Percentiles rank a stretch among this genome's conserved stretches.
These are phyloP conservation scores for Digitonthophagus gazella DNA, from an alignment of 2,888 invertebrate genomes.

Conservation along the genomic window DNA sequence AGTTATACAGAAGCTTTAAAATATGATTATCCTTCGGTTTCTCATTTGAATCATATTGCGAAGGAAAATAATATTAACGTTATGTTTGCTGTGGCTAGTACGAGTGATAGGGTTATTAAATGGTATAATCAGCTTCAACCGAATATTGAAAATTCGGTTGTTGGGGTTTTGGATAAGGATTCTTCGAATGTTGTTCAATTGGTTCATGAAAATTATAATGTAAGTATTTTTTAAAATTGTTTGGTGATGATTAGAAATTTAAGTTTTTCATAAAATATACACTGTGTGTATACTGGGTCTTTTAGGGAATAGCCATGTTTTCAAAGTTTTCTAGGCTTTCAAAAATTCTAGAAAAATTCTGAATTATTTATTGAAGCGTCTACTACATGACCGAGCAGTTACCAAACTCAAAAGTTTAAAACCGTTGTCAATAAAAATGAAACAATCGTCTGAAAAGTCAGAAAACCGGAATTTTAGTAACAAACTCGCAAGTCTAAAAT, in stretches of 20 bases:
- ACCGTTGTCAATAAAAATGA: too few species aligned
- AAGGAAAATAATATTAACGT: slow-evolving; percentile 70
- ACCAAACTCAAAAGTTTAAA: too few species aligned
- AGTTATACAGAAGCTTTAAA: slow-evolving; percentile 56
- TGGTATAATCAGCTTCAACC: slow-evolving; percentile 57
- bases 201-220: slow-evolving; percentile 68
- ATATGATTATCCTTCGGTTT: slow-evolving; percentile 79
- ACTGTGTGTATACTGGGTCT: too few species aligned
- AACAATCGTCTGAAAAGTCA: too few species aligned
- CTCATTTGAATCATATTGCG: slow-evolving; percentile 62
- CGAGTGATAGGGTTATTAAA: slow-evolving; percentile 32
- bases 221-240: slow-evolving; percentile 43
- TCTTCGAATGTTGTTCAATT: slow-evolving; percentile 68
- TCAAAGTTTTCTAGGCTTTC: too few species aligned
- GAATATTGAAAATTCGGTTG: slow-evolving; percentile 66
- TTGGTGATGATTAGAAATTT: neutral
- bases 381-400: too few species aligned
- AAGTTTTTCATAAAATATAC: too few species aligned
- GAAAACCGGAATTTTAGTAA: too few species aligned
- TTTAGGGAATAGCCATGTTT: too few species aligned
- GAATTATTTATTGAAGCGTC: too few species aligned
- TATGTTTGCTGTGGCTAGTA: slow-evolving; percentile 68
- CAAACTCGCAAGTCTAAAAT: too few species aligned
- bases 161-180: slow-evolving; percentile 61
- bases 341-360: too few species aligned